Conservation (phyloP, 2,113 vertebrate genomes). For the Agapornis roseicollis region DNA sequence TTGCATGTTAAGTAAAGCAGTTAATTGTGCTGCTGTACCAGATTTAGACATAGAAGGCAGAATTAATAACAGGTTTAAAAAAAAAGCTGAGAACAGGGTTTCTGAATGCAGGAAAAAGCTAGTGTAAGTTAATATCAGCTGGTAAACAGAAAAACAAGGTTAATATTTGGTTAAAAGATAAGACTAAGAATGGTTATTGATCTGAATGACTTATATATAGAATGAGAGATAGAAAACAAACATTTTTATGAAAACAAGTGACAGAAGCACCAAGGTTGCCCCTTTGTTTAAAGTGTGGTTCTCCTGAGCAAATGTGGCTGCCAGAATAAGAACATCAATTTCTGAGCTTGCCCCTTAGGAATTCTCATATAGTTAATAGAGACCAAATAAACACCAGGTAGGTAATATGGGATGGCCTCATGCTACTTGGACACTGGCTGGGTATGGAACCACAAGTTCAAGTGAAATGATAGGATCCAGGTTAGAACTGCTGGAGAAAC, state of each 20-base stretch:
- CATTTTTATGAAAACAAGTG: background rate
- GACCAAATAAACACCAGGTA: background rate
- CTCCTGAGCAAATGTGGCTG: background rate
- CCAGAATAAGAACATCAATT: background rate
- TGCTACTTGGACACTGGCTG: background rate
- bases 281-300: background rate
- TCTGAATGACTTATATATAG: background rate
- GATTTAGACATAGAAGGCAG: constrained; percentile 25
- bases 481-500: background rate
- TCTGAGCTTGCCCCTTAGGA: background rate
- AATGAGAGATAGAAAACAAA: background rate
- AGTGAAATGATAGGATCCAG: accelerated
- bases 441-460: accelerated
- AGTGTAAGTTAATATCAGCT: background rate
- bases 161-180: constrained; percentile 22
- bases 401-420: background rate
- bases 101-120: background rate
- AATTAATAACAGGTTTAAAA: constrained; percentile 30
- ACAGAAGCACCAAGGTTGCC: background rate
- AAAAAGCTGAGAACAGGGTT: background rate
- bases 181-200: background rate
- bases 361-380: background rate
- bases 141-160: background rate
- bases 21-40: constrained; percentile 4
- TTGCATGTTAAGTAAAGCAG: constrained; percentile 18